Conservation (phyloP, 2,888 invertebrate species). For the Pinctada fucata region DNA sequence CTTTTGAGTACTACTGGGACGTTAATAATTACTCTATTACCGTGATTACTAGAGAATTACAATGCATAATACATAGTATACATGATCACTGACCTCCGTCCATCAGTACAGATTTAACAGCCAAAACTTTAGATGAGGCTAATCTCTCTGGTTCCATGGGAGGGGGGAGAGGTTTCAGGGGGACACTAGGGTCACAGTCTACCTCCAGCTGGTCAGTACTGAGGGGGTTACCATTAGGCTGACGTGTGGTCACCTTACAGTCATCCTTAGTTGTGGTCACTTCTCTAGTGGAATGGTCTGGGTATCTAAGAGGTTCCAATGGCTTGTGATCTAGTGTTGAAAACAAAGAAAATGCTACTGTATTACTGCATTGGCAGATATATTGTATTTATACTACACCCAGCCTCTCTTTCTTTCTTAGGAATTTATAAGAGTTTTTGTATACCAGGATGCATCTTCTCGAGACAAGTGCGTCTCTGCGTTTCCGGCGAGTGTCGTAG, state of each 20-base stretch:
- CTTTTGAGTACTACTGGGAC: too few species aligned
- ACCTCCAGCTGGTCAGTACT: slow-evolving; percentile 20
- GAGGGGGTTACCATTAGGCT: slow-evolving; percentile 15
- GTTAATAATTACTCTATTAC: too few species aligned
- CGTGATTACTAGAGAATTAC: too few species aligned
- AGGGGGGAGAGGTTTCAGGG: slow-evolving; percentile 54
- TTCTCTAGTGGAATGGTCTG: slow-evolving; percentile 21
- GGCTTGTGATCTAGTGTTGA: neutral
- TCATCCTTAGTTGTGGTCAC: neutral
- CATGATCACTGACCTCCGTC: slow-evolving; percentile 9
- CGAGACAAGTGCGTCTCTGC: too few species aligned
- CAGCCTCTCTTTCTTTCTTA: too few species aligned
- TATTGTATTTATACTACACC: slow-evolving; percentile 26
- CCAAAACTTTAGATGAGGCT: slow-evolving; percentile 60
- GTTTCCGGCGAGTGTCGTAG: too few species aligned
- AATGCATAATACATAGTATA: too few species aligned
- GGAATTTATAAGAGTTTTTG: too few species aligned
- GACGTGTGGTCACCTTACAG: neutral
- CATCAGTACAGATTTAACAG: slow-evolving; percentile 46
- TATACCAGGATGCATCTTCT: too few species aligned
- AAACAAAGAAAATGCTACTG: neutral
- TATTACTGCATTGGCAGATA: neutral
- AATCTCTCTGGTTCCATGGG: slow-evolving; percentile 63
- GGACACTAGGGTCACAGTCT: slow-evolving; percentile 29
- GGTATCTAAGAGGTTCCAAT: slow-evolving; percentile 21